Evolutionary conservation across 2,888 invertebrate genomes (phyloP).

Genomic region (Homarus gammarus): DNA sequence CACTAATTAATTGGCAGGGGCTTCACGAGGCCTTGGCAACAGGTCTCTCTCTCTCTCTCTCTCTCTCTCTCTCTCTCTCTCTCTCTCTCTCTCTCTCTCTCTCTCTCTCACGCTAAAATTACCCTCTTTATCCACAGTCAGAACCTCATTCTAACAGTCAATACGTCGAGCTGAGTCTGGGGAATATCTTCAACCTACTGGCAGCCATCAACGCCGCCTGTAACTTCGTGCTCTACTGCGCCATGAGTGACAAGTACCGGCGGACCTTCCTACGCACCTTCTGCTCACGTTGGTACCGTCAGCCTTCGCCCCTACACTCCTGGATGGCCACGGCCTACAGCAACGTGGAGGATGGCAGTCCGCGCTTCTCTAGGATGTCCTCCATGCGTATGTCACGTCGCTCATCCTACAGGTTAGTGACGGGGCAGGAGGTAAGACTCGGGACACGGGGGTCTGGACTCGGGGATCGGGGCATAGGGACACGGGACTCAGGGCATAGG

Average conservation of each 20-base stretch:
- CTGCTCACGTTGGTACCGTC: conserved; percentile 77
- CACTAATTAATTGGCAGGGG: too few relatives aligned
- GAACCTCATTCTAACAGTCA: conserved; percentile 78
- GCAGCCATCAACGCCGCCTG: conserved; percentile 86
- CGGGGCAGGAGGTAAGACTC: too few relatives aligned
- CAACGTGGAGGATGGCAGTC: conserved; percentile 66
- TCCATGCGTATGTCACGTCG: conserved; percentile 57
- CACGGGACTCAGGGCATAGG: too few relatives aligned
- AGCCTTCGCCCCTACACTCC: conserved; percentile 62
- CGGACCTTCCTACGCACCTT: conserved; percentile 81
- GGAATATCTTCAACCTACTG: conserved; percentile 87
- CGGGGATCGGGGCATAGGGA: too few relatives aligned
- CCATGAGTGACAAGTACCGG: conserved; percentile 87
- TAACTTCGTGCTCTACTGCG: conserved; percentile 89
- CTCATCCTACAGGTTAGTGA: conserved; percentile 49
- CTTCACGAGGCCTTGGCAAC: too few relatives aligned
- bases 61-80: too few relatives aligned
- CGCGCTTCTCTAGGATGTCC: conserved; percentile 56
- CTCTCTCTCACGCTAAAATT: too few relatives aligned
- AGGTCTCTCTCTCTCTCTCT: not conserved
- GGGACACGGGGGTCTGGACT: too few relatives aligned
- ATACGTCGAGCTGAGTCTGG: conserved; percentile 82
- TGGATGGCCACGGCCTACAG: conserved; percentile 71
- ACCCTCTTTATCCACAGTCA: conserved; percentile 76
- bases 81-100: conserved; percentile 11